phyloP scores from a whole-genome alignment of 2,113 vertebrate genomes.

The Neomonachus schauinslandi region DNA sequence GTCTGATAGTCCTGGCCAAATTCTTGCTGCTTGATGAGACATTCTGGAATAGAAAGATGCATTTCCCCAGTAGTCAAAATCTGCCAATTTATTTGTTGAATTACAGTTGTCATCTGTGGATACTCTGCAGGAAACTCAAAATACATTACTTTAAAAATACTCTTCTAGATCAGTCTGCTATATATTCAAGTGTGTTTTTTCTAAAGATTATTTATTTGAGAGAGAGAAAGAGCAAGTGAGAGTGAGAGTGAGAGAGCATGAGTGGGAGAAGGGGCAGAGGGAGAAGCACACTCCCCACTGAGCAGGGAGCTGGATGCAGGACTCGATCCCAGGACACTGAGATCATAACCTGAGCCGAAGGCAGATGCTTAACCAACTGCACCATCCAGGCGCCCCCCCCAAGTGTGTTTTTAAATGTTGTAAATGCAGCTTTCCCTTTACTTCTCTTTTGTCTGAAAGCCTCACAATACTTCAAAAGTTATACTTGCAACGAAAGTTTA shows the following conservation, averaged over 20 bases:
- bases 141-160: constrained; percentile 6
- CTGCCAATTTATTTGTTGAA: not conserved
- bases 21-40: not conserved
- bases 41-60: not conserved
- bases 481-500: constrained; percentile 13
- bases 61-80: not conserved
- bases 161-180: not conserved
- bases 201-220: not conserved
- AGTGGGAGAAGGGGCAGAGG: not conserved
- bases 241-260: not conserved
- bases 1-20: not conserved
- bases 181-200: not conserved
- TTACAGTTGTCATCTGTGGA: not conserved
- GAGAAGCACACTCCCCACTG: not conserved
- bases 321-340: not conserved
- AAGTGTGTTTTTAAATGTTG: not conserved
- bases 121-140: not conserved
- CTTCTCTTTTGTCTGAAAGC: constrained; percentile 27
- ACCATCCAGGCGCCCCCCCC: not conserved
- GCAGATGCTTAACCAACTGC: not conserved
- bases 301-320: fast-evolving
- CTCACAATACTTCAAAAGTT: constrained; percentile 43
- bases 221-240: not conserved
- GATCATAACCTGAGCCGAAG: not conserved
- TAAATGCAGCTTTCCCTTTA: not conserved